A percentile compares a stretch with the other conserved stretches of the same genome.
Evolutionary conservation across 2,797 vertebrate genomes (phyloP).

Genomic region (Siniperca scherzeri): DNA sequence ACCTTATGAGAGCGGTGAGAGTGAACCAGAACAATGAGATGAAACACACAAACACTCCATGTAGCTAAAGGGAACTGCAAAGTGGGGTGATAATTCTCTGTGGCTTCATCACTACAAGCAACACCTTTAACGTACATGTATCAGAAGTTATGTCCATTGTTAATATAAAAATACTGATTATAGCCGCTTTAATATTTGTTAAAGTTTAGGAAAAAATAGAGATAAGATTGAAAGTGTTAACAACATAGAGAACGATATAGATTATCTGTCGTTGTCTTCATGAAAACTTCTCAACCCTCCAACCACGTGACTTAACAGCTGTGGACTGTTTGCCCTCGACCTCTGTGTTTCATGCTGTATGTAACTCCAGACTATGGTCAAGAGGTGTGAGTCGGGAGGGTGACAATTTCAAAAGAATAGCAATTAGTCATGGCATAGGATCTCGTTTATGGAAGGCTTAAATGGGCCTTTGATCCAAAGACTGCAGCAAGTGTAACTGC

Average conservation of each 20-base stretch:
- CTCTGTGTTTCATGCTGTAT: slow-evolving; percentile 32
- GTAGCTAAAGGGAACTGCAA: background rate
- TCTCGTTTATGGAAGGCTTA: slow-evolving; percentile 25
- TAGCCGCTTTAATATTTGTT: background rate
- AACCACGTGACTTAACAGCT: slow-evolving; percentile 50
- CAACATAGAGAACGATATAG: background rate
- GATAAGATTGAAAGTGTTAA: background rate
- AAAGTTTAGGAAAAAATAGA: background rate
- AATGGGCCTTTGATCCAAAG: slow-evolving; percentile 30
- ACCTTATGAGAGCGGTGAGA: background rate
- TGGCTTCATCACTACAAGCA: background rate
- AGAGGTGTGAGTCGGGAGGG: slow-evolving; percentile 31
- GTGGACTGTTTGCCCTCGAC: slow-evolving; percentile 20
- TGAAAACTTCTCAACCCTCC: background rate
- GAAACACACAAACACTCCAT: background rate
- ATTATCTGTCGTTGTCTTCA: background rate
- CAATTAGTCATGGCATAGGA: slow-evolving; percentile 52
- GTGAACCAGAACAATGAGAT: background rate
- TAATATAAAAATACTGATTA: background rate
- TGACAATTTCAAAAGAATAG: slow-evolving; percentile 47
- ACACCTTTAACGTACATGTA: background rate
- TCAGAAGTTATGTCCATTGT: no score
- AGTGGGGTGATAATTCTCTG: background rate
- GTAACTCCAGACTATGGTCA: slow-evolving; percentile 52
- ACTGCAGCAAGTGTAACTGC: slow-evolving; percentile 23